phyloP scores from a whole-genome alignment of 1,140 invertebrate species.

The Marisa cornuarietis region DNA sequence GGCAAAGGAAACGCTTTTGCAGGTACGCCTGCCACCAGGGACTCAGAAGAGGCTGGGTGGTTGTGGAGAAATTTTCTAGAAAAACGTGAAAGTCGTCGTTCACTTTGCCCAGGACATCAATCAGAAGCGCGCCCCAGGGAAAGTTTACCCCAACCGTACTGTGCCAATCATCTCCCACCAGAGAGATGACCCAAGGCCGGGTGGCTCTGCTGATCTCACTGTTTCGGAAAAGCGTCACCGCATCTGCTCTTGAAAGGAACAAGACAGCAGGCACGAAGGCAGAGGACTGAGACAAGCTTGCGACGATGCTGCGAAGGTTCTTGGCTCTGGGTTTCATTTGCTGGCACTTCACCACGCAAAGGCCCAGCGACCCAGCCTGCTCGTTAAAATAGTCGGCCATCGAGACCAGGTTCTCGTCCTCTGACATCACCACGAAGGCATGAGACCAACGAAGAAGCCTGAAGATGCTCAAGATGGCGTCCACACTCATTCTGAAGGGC shows the following conservation, averaged over 20 bases:
- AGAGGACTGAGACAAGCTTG: background rate
- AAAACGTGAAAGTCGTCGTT: conserved; percentile 37
- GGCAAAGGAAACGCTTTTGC: conserved; percentile 11
- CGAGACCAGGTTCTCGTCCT: conserved; percentile 1
- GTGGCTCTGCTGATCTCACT: conserved; percentile 21
- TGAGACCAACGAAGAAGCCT: conserved; percentile 31
- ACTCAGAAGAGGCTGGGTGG: background rate
- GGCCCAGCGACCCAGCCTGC: conserved; percentile 18
- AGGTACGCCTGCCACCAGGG: conserved; percentile 26
- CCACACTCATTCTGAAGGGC: background rate
- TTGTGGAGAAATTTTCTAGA: conserved; percentile 22
- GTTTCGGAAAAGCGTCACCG: conserved; percentile 35
- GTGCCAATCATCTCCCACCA: conserved; percentile 39
- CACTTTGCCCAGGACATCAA: conserved; percentile 37
- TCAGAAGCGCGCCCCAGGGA: conserved; percentile 42
- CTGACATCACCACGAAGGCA: conserved; percentile 27
- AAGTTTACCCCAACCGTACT: conserved; percentile 29
- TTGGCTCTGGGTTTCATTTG: conserved; percentile 10
- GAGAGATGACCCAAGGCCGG: conserved; percentile 44
- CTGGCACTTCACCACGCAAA: conserved; percentile 31
- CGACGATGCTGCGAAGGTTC: conserved; percentile 1
- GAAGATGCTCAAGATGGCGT: conserved; percentile 27
- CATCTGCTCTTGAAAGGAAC: conserved; percentile 30
- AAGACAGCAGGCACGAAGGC: conserved; percentile 30
- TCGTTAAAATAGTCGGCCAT: conserved; percentile 24